phyloP scores from a whole-genome alignment of 2,113 vertebrate species.

The Pygoscelis adeliae region DNA sequence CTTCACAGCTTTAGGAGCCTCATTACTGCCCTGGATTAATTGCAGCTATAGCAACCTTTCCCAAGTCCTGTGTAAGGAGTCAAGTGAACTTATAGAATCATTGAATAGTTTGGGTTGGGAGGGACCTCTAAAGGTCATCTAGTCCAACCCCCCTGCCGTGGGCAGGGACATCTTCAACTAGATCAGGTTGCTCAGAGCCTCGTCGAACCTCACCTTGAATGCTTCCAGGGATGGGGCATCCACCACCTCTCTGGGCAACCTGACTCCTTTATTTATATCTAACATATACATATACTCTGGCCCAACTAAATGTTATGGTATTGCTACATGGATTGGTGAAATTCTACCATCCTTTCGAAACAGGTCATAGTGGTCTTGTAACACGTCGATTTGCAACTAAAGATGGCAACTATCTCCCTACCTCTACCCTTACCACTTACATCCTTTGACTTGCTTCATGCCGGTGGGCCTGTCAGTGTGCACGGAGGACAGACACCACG shows the following conservation, averaged over 20 bases:
- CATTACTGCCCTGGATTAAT: background rate
- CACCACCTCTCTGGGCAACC: no score
- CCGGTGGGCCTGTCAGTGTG: background rate
- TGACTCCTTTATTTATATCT: background rate
- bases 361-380: background rate
- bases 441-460: background rate
- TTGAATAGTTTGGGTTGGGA: no score
- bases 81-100: background rate
- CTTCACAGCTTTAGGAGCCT: background rate
- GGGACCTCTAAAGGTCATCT: no score
- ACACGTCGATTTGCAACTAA: background rate
- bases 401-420: background rate
- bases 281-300: background rate
- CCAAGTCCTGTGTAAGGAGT: background rate
- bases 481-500: accelerated
- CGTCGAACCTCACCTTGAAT: no score
- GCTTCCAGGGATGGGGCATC: no score
- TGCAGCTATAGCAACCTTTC: background rate
- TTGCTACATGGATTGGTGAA: background rate
- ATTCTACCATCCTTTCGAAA: accelerated
- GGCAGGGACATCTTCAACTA: no score
- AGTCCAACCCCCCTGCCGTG: no score
- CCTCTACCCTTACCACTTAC: background rate
- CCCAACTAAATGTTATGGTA: background rate
- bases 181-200: no score